Conservation (phyloP, 2,888 invertebrate genomes). For the Rhagonycha lutea region DNA sequence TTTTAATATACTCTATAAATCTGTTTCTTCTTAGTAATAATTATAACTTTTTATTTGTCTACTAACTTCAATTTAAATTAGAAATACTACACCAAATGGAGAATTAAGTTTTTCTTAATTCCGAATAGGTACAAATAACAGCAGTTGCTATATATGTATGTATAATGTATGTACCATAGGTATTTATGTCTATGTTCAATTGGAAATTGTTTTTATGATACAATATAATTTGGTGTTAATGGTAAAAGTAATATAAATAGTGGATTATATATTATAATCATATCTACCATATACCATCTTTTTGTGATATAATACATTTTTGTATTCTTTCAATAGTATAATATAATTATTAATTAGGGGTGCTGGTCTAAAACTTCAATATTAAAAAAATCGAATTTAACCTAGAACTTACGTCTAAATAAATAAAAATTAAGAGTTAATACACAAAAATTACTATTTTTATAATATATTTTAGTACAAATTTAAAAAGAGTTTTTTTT, state of each 20-base stretch:
- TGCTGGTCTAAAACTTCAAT: too few species aligned
- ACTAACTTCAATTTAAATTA: not conserved
- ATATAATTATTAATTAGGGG: too few species aligned
- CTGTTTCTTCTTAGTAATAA: constrained; percentile 4
- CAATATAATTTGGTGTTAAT: too few species aligned
- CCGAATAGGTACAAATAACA: not conserved
- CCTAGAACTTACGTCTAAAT: not conserved
- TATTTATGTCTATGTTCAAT: not conserved
- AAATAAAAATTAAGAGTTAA: not conserved
- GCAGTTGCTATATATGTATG: not conserved
- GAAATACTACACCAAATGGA: not conserved
- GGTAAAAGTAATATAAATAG: too few species aligned
- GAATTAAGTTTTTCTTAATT: not conserved
- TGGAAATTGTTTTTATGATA: not conserved
- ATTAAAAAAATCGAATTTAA: not conserved
- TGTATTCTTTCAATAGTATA: too few species aligned
- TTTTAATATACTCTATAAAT: constrained; percentile 8
- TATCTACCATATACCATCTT: too few species aligned
- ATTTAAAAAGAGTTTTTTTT: not conserved
- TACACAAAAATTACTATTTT: not conserved
- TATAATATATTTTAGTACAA: not conserved
- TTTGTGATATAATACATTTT: too few species aligned
- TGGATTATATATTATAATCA: too few species aligned
- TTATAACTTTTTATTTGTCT: not conserved
- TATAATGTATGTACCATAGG: too few species aligned